Evolutionary conservation across 2,797 vertebrate species (phyloP), one percentile per base, ranked within the genome.

Genomic region (Chiroxiphia lanceolata): DNA sequence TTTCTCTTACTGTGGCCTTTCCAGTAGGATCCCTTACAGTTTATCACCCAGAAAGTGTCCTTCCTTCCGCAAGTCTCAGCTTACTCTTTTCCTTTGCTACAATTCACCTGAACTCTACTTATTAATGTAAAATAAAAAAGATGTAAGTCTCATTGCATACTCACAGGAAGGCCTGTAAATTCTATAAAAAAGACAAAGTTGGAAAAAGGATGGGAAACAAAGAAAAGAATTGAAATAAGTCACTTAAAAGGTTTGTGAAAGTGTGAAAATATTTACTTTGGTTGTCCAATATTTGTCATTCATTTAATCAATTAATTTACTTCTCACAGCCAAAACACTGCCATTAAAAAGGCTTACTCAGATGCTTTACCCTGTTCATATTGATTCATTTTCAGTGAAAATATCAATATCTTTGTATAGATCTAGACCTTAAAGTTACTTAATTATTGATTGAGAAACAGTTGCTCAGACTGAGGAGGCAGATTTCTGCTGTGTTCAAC

Each of bases 351-450:
- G 98, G 97, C 98, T 98, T 98, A 98, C 97, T 99, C 98, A 98
- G 98, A 98, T 98, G 98, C 97, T 98, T 98, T 98, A 98, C 97
- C 98, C 97, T 98, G 98, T 97, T 97, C 96, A 74, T 98, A 99
- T 99, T 97, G 99, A 99, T 99, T 97, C 97, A 96, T 97, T 97
- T 98, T 98, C 97, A 97, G 98, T 98, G 97, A 97, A 99, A 99
- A 99, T 99, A 99, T 99, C 99, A 98, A 99, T 99, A 99, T 96
- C 95, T 98, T 98, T 98, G 94, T 99, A 99, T 98, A 97, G 98
- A 98, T 98, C 89, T 96, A 97, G 98, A 98, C 98, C 98, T 98
- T 98, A 97, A 98, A 98, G 98, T 98, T 98, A 97, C 97, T 98
- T 98, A 98, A 98, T 98, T 98, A 99, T 99, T 99, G 99, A 99